These are phyloP conservation scores for Merops nubicus DNA, from an alignment of 2,113 vertebrate species.

Conservation along the genomic window DNA sequence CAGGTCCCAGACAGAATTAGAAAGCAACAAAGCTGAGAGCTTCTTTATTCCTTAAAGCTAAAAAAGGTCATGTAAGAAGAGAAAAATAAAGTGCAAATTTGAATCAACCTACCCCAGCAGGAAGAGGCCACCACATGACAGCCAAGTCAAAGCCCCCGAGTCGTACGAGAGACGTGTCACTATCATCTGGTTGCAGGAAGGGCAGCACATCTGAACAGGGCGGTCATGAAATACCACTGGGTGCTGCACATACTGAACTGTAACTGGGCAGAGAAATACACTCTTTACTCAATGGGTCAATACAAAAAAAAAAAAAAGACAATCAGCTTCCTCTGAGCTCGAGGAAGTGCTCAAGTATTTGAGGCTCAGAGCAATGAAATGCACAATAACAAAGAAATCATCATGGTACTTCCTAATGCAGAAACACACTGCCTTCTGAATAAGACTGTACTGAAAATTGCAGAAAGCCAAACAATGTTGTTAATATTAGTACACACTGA, in stretches of 20 bases:
- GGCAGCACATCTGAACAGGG: conserved; percentile 83
- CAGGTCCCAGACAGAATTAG: not conserved
- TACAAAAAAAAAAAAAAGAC: not conserved
- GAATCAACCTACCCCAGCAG: conserved; percentile 80
- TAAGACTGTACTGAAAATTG: not conserved
- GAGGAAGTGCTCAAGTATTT: not conserved
- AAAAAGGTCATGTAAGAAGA: not conserved
- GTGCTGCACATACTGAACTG: conserved; percentile 82
- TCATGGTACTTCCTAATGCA: not conserved
- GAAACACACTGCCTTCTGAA: not conserved
- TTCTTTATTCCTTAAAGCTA: not conserved
- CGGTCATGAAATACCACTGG: conserved; percentile 72
- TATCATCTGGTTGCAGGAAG: conserved; percentile 79
- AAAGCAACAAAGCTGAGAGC: not conserved
- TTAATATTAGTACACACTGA: not conserved
- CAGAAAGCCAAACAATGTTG: not conserved
- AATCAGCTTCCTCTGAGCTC: not conserved
- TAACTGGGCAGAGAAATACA: conserved; percentile 19
- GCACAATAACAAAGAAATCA: not conserved
- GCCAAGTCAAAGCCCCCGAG: conserved; percentile 84
- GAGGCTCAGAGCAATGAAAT: not conserved
- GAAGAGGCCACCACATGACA: conserved; percentile 85
- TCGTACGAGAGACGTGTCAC: conserved; percentile 76
- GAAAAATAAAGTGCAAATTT: not conserved
- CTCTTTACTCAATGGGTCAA: not conserved